phyloP scores from a whole-genome alignment of 1,140 invertebrate species.

The Drosophila sucinea region DNA sequence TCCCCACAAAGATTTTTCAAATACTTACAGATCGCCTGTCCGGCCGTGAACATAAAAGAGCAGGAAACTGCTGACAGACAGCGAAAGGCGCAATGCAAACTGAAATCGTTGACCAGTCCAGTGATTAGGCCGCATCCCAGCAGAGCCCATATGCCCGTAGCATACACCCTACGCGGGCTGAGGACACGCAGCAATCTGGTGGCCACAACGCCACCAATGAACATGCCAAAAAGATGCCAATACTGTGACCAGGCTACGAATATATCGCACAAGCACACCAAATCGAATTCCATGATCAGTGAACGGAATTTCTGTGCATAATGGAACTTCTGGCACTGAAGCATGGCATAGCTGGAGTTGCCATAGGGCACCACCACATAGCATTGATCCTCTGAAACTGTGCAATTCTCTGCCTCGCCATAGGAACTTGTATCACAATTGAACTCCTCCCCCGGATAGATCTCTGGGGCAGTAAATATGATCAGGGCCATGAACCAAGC shows the following conservation, averaged over 20 bases:
- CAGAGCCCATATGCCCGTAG: constrained; percentile 70
- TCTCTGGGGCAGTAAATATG: constrained; percentile 77
- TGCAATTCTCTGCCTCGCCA: constrained; percentile 35
- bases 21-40: constrained; percentile 76
- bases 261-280: constrained; percentile 82
- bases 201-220: constrained; percentile 80
- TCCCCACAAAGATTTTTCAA: neutral
- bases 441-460: constrained; percentile 66
- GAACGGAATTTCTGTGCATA: constrained; percentile 67
- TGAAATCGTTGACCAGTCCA: constrained; percentile 74
- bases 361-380: constrained; percentile 59
- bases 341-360: constrained; percentile 55
- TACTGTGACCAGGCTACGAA: constrained; percentile 83
- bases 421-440: constrained; percentile 53
- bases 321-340: constrained; percentile 58
- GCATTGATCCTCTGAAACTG: constrained; percentile 64
- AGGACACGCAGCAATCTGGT: constrained; percentile 78
- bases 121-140: constrained; percentile 74
- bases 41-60: constrained; percentile 77
- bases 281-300: constrained; percentile 82
- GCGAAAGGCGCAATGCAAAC: constrained; percentile 78
- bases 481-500: constrained; percentile 84
- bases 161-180: constrained; percentile 79
- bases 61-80: constrained; percentile 79
- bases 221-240: constrained; percentile 83